Conservation (phyloP, 1,140 invertebrate genomes). For the Trinorchestia longiramus region DNA sequence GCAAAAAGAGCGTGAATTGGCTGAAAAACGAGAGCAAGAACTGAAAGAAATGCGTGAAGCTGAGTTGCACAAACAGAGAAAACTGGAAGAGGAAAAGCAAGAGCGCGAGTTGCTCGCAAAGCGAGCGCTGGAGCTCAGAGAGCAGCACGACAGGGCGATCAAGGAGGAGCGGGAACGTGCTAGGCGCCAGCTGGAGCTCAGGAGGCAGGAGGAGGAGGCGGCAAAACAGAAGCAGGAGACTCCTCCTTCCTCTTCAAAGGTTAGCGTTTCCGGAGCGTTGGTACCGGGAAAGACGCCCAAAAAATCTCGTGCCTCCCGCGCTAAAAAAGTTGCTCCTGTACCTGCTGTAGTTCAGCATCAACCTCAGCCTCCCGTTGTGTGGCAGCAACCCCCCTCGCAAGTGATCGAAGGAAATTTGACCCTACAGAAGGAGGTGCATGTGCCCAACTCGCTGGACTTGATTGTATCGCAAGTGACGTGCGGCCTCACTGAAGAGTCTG, state of each 20-base stretch:
- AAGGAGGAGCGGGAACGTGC: neutral
- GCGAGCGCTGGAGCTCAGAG: conserved; percentile 1
- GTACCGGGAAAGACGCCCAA: neutral
- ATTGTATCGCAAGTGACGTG: conserved; percentile 34
- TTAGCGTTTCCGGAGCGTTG: neutral
- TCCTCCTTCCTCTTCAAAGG: neutral
- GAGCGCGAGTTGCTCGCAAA: conserved; percentile 10
- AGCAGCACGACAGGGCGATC: neutral
- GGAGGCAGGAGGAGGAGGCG: neutral
- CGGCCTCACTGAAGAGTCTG: conserved; percentile 11
- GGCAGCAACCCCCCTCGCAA: neutral
- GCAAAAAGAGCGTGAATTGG: neutral
- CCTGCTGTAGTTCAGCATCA: neutral
- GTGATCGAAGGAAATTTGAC: conserved; percentile 19
- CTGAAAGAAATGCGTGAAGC: neutral
- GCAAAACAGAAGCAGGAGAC: neutral
- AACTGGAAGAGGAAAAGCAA: conserved; percentile 6
- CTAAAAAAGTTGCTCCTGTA: neutral
- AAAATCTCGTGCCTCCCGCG: neutral
- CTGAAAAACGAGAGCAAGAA: neutral
- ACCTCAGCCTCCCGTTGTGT: neutral
- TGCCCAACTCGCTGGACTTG: conserved; percentile 17
- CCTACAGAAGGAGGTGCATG: conserved; percentile 13
- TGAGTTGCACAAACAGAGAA: neutral
- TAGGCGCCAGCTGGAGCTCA: neutral